These are phyloP conservation scores for mouse (Mus musculus) DNA, from an alignment of 2,113 vertebrate genomes.

Conservation along the genomic window DNA sequence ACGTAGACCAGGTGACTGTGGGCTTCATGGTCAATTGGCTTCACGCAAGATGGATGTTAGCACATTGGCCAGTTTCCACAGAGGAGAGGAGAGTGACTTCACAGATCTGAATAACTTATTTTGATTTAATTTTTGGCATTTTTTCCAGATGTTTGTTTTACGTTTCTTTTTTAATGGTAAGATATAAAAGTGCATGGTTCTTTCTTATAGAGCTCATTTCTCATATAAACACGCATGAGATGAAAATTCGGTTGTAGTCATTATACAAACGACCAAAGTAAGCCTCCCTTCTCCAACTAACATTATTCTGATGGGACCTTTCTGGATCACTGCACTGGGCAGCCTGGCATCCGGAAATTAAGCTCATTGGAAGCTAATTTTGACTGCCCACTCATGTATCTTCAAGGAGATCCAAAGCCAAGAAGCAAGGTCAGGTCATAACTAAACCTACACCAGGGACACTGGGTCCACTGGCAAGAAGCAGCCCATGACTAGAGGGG, in stretches of 20 bases:
- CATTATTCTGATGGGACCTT: neutral
- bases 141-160: constrained; percentile 15
- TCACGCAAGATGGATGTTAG: neutral
- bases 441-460: neutral
- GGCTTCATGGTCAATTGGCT: neutral
- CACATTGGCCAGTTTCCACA: neutral
- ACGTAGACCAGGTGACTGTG: neutral
- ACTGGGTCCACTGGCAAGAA: neutral
- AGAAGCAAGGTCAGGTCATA: neutral
- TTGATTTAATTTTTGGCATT: neutral
- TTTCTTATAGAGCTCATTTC: neutral
- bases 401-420: neutral
- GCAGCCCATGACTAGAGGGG: neutral
- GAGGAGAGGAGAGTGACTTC: neutral
- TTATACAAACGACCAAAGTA: neutral
- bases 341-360: neutral
- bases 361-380: neutral
- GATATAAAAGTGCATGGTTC: neutral
- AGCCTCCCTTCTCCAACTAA: neutral
- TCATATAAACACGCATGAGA: neutral
- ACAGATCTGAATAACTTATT: neutral
- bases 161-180: constrained; percentile 31
- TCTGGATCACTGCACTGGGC: neutral
- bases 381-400: neutral
- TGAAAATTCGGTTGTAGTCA: neutral